Conservation (phyloP, 2,888 invertebrate genomes). For the Panzeria rudis region DNA sequence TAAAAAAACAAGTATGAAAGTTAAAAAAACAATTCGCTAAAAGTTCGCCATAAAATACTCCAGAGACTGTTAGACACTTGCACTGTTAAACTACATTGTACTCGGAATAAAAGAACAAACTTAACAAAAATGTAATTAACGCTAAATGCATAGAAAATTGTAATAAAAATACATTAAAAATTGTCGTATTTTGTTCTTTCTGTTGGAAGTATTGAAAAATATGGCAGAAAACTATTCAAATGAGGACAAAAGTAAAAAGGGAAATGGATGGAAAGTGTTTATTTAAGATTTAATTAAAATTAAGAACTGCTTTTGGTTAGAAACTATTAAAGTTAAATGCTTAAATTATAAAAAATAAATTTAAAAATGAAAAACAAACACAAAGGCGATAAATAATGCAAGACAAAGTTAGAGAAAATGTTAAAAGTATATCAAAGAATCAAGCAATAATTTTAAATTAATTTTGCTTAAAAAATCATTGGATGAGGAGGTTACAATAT, state of each 20-base stretch:
- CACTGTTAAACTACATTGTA: slow-evolving; percentile 28
- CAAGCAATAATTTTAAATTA: too few relatives aligned
- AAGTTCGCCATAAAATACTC: slow-evolving; percentile 2
- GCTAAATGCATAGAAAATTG: slow-evolving; percentile 52
- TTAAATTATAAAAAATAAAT: neutral
- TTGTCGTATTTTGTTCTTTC: neutral
- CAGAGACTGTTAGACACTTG: slow-evolving; percentile 42
- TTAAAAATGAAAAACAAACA: neutral
- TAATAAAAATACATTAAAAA: slow-evolving; percentile 32
- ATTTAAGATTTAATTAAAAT: slow-evolving; percentile 1
- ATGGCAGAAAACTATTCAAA: slow-evolving; percentile 10
- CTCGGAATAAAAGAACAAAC: slow-evolving; percentile 5
- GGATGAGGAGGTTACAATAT: too few relatives aligned
- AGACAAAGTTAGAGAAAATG: too few relatives aligned
- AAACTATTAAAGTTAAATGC: neutral
- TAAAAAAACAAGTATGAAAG: slow-evolving; percentile 22
- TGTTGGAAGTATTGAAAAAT: neutral
- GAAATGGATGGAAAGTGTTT: neutral
- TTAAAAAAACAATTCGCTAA: slow-evolving; percentile 23
- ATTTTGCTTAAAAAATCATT: too few relatives aligned
- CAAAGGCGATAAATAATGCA: neutral
- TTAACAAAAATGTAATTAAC: slow-evolving; percentile 66
- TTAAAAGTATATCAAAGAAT: too few relatives aligned
- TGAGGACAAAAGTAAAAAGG: neutral
- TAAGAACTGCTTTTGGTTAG: neutral